Conservation (phyloP, 2,113 vertebrate species). For the Atractosteus spatula region DNA sequence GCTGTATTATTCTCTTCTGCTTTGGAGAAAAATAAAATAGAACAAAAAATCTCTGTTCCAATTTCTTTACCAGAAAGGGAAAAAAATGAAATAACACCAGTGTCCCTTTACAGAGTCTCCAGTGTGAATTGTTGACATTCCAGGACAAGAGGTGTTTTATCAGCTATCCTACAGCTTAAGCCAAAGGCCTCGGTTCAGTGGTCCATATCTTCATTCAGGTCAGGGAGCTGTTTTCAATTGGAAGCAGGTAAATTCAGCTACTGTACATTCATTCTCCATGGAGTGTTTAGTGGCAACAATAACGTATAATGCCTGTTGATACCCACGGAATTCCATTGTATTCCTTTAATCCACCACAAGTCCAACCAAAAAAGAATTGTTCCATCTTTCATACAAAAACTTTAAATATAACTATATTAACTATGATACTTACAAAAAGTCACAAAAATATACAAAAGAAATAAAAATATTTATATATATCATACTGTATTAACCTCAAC, state of each 20-base stretch:
- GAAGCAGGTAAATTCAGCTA: constrained; percentile 9
- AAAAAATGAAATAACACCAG: too few relatives aligned
- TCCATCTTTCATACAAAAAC: too few relatives aligned
- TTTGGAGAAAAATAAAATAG: not conserved
- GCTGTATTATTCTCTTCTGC: not conserved
- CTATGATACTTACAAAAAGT: too few relatives aligned
- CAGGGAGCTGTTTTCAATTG: not conserved
- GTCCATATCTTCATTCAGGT: not conserved
- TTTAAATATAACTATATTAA: too few relatives aligned
- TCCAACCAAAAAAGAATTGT: too few relatives aligned
- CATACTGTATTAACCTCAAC: too few relatives aligned
- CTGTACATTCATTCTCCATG: not conserved
- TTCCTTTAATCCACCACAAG: not conserved
- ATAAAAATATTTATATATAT: too few relatives aligned
- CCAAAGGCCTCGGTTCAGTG: not conserved
- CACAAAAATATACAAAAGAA: too few relatives aligned
- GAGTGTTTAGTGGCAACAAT: not conserved
- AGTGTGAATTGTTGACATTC: constrained; percentile 12
- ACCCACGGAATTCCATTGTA: not conserved
- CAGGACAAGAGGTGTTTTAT: constrained; percentile 3
- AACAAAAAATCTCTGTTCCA: too few relatives aligned
- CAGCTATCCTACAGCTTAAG: not conserved
- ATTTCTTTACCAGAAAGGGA: too few relatives aligned
- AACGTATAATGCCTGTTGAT: not conserved
- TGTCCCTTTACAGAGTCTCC: not conserved